These are phyloP conservation scores for Cepaea nemoralis DNA, from an alignment of 1,140 invertebrate species.

Conservation along the genomic window DNA sequence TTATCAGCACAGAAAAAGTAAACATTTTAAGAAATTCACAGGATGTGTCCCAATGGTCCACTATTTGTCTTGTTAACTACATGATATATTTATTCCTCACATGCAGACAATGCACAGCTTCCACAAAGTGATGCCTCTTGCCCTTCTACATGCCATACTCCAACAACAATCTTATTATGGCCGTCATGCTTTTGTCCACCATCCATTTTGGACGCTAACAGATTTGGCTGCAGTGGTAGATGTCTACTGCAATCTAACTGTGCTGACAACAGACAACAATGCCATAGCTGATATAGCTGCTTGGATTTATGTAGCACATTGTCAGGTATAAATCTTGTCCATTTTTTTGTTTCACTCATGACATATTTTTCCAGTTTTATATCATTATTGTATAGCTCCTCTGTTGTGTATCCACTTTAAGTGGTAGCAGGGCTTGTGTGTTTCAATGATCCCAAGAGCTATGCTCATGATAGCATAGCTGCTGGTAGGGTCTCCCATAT, in stretches of 20 bases:
- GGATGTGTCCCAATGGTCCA: too few relatives aligned
- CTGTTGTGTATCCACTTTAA: too few relatives aligned
- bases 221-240: constrained; percentile 60
- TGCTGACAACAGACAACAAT: constrained; percentile 25
- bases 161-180: constrained; percentile 64
- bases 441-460: too few relatives aligned
- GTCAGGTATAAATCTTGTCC: constrained; percentile 46
- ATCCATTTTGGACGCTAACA: constrained; percentile 61
- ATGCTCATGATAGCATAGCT: too few relatives aligned
- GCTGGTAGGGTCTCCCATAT: too few relatives aligned
- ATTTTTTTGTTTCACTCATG: too few relatives aligned
- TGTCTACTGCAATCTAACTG: constrained; percentile 53
- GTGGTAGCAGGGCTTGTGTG: too few relatives aligned
- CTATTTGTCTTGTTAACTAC: too few relatives aligned
- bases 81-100: neutral
- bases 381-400: too few relatives aligned
- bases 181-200: constrained; percentile 55
- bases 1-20: too few relatives aligned
- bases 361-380: too few relatives aligned
- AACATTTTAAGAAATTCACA: too few relatives aligned
- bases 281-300: constrained; percentile 54
- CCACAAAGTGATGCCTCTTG: constrained; percentile 61
- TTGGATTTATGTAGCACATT: constrained; percentile 60
- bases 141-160: constrained; percentile 61
- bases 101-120: constrained; percentile 51